Conservation (phyloP, 2,888 invertebrate species). For the Sesamia inferens region DNA sequence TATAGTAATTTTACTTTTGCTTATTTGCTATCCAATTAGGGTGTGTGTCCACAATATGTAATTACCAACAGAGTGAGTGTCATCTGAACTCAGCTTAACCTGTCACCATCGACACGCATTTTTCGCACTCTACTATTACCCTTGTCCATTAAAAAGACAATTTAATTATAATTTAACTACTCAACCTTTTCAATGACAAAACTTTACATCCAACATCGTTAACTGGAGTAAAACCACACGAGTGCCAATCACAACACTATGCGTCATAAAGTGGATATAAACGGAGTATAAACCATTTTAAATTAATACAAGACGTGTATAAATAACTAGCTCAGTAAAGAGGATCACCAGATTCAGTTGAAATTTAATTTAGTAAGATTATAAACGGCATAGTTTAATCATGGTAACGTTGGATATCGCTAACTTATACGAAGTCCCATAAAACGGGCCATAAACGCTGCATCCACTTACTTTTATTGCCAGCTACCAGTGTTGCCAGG, state of each 20-base stretch:
- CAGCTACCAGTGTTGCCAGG: slow-evolving; percentile 63
- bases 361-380: slow-evolving; percentile 80
- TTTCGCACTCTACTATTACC: slow-evolving; percentile 6
- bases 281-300: slow-evolving; percentile 66
- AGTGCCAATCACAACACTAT: slow-evolving; percentile 76
- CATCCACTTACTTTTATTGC: slow-evolving; percentile 84
- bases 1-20: background rate
- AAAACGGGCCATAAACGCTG: slow-evolving; percentile 81
- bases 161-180: slow-evolving; percentile 37
- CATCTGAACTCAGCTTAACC: background rate
- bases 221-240: slow-evolving; percentile 37
- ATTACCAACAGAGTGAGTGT: slow-evolving; percentile 13
- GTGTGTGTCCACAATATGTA: background rate
- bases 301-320: slow-evolving; percentile 72
- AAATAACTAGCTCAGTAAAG: slow-evolving; percentile 72
- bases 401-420: slow-evolving; percentile 71
- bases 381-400: slow-evolving; percentile 79
- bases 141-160: slow-evolving; percentile 18
- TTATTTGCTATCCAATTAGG: slow-evolving; percentile 23
- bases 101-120: slow-evolving; percentile 2
- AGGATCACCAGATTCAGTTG: slow-evolving; percentile 68
- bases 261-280: slow-evolving; percentile 70
- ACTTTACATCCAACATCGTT: slow-evolving; percentile 56
- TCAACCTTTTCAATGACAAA: slow-evolving; percentile 40
- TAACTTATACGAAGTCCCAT: slow-evolving; percentile 81